These are phyloP conservation scores for Hipposideros armiger DNA, from an alignment of 2,113 vertebrate genomes.

Conservation along the genomic window DNA sequence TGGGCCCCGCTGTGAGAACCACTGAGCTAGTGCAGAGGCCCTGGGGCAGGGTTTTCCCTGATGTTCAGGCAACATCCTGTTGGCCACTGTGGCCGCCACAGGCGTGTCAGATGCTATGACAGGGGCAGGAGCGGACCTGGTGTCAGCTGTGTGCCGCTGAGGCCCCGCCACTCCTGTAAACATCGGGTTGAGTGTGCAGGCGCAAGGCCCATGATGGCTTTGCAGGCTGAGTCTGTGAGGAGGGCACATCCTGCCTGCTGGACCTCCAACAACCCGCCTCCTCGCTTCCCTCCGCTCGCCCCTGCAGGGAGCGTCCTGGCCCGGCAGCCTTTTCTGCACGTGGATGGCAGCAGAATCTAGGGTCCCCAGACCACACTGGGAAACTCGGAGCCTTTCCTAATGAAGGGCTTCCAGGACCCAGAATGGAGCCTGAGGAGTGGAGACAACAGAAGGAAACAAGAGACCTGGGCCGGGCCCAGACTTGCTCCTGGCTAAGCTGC, in stretches of 20 bases:
- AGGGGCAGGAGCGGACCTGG: rapidly evolving
- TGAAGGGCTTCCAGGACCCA: not conserved
- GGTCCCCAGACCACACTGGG: not conserved
- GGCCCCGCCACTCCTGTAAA: not conserved
- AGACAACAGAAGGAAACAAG: constrained; percentile 3
- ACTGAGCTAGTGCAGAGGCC: not conserved
- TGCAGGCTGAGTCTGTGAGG: not conserved
- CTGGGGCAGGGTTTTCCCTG: rapidly evolving
- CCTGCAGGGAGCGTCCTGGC: not conserved
- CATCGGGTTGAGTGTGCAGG: rapidly evolving
- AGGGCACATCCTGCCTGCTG: not conserved
- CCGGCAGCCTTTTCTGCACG: not conserved
- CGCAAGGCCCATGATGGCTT: rapidly evolving
- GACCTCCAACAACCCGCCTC: rapidly evolving
- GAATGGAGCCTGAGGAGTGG: not conserved
- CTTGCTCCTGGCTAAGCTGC: constrained; percentile 29
- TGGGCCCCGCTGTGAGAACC: not conserved
- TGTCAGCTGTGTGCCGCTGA: not conserved
- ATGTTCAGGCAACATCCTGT: no score
- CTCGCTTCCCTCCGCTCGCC: rapidly evolving
- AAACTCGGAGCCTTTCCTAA: constrained; percentile 8
- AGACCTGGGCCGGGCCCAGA: constrained; percentile 28
- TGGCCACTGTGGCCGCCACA: rapidly evolving
- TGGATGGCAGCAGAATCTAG: rapidly evolving
- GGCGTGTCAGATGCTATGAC: no score